phyloP scores from a whole-genome alignment of 2,113 vertebrate species.

The Glaucomys volans region DNA sequence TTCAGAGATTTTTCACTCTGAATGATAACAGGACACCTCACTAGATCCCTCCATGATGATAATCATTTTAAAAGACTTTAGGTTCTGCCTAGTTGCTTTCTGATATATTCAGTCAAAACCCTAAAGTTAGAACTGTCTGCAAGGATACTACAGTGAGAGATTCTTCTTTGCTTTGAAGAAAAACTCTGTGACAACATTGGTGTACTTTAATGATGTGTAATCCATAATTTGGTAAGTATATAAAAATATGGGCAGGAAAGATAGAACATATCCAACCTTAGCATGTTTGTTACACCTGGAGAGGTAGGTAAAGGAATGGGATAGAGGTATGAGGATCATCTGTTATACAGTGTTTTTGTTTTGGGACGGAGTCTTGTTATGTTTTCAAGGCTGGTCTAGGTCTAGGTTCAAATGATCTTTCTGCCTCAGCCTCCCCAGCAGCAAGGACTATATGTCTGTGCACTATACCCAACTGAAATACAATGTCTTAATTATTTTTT shows the following conservation, averaged over 20 bases:
- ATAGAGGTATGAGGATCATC: neutral
- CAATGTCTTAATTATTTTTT: neutral
- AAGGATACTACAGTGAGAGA: neutral
- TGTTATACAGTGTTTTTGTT: neutral
- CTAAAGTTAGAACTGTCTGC: neutral
- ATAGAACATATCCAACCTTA: neutral
- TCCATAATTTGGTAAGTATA: neutral
- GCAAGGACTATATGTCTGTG: neutral
- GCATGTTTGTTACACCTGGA: neutral
- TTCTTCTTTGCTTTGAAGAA: neutral
- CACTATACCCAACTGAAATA: neutral
- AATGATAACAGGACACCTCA: neutral
- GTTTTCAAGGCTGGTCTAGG: neutral
- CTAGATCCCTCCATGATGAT: neutral
- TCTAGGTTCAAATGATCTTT: neutral
- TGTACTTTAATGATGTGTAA: neutral
- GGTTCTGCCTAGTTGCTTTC: neutral
- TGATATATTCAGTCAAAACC: neutral
- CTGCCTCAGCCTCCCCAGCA: neutral
- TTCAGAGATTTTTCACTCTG: neutral
- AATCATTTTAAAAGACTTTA: neutral
- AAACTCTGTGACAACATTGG: neutral
- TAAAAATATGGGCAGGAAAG: neutral
- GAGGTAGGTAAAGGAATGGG: neutral
- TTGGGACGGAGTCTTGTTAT: neutral